Evolutionary conservation across 2,113 vertebrate genomes (phyloP).

Genomic region (Atherinomorus stipes): DNA sequence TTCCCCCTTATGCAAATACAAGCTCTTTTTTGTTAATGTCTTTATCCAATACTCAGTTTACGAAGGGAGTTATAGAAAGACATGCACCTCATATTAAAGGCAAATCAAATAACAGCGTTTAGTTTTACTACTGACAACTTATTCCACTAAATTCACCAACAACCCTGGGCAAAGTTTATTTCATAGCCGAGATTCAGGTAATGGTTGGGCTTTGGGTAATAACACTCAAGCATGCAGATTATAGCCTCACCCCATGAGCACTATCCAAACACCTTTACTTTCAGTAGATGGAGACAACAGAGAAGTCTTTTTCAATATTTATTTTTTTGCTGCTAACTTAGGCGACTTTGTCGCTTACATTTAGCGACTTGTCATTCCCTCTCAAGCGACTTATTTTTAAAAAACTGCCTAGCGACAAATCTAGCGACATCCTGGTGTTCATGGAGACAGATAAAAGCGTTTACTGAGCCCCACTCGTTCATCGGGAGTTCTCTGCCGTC

Average conservation of each 20-base stretch:
- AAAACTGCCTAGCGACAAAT: too few species aligned
- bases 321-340: too few species aligned
- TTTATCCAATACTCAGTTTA: not conserved
- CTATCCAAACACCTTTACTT: not conserved
- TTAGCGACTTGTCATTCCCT: too few species aligned
- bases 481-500: too few species aligned
- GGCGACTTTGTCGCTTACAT: too few species aligned
- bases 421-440: too few species aligned
- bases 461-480: too few species aligned
- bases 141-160: not conserved
- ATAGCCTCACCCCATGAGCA: not conserved
- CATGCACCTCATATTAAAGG: not conserved
- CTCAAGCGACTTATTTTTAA: too few species aligned
- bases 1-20: slow-evolving; percentile 1
- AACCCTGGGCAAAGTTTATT: not conserved
- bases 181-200: not conserved
- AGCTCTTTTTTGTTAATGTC: not conserved
- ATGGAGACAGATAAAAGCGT: too few species aligned
- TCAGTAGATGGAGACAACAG: too few species aligned
- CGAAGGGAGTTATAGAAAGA: not conserved
- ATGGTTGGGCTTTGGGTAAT: not conserved
- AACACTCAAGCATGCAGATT: not conserved
- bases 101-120: not conserved
- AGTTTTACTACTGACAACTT: not conserved
- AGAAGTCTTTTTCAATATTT: too few species aligned